These are phyloP conservation scores for Drosophila lacicola DNA, from an alignment of 2,888 invertebrate genomes.

Conservation along the genomic window DNA sequence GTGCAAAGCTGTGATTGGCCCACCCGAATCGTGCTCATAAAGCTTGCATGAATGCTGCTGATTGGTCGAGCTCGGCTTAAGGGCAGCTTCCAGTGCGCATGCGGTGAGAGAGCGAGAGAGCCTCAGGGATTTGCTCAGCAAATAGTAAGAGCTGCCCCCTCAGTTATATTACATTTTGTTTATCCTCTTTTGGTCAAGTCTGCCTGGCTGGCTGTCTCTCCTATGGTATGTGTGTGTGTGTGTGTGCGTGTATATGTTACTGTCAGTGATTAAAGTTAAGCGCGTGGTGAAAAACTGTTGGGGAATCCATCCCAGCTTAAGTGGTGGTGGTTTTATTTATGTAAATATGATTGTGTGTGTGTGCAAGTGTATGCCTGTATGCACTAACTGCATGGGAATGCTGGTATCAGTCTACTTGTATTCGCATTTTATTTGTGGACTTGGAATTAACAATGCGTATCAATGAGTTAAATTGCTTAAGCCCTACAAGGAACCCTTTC, in stretches of 20 bases:
- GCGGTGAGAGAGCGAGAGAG: slow-evolving; percentile 54
- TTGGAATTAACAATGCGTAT: no score
- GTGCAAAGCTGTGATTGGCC: slow-evolving; percentile 70
- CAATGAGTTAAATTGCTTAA: no score
- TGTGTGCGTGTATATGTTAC: slow-evolving; percentile 16
- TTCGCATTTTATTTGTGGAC: no score
- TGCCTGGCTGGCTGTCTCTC: slow-evolving; percentile 35
- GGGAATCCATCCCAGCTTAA: slow-evolving; percentile 42
- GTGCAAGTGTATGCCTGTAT: slow-evolving; percentile 13
- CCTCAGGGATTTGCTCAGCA: slow-evolving; percentile 69
- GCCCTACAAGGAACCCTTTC: no score
- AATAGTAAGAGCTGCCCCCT: slow-evolving; percentile 69
- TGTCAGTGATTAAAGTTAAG: slow-evolving; percentile 71
- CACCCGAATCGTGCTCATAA: slow-evolving; percentile 62
- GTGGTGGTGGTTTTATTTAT: slow-evolving; percentile 63
- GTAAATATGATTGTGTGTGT: neutral
- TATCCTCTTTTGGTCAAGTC: slow-evolving; percentile 40
- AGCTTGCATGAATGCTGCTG: slow-evolving; percentile 52
- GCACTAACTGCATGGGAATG: slow-evolving; percentile 67
- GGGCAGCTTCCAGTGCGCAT: slow-evolving; percentile 79
- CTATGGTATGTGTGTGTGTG: slow-evolving; percentile 1
- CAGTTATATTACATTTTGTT: slow-evolving; percentile 45
- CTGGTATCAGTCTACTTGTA: slow-evolving; percentile 14
- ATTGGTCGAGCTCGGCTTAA: slow-evolving; percentile 74
- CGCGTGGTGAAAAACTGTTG: slow-evolving; percentile 63